Evolutionary conservation across 2,888 invertebrate genomes (phyloP), one percentile per base, ranked within the genome.

Genomic region (Lasioglossum marginatum): DNA sequence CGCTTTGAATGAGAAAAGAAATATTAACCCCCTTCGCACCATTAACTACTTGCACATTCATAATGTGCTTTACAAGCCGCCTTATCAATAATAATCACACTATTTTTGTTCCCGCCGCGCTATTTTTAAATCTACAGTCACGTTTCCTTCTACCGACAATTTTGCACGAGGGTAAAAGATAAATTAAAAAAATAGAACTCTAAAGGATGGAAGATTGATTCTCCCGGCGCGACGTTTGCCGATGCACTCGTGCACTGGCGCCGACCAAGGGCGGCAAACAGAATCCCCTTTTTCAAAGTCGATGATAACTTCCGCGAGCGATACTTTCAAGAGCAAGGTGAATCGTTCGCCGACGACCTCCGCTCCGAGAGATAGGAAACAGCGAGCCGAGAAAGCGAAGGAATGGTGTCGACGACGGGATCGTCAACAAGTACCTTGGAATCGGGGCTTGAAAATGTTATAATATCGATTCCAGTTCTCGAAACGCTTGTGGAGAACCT

Each of bases 291-390:
- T 77, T 77, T 66, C 85, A 78, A 82, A 85, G 77, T 80, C 72
- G 77, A 40, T 77, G 71, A 78, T 83, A 82, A 82, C 82, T 87
- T 75, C 52, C 63, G 48, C 48, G 70, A 71, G 71, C 37, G n/a
- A 79, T 80, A 80, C 79, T 87, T 83, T 87, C 86, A 83, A 86
- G 87, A 82, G 80, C 87, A 87, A 87, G 86, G 87, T 86, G 83
- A 83, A 81, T 75, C 75, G 79, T 79, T 82, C 79, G 48, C 71
- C 77, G 57, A 68, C 77, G 82, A 82, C 77, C 79, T 79, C 76
- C 31, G 43, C 70, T 75, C 37, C 34, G 0, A 4, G 74, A 82
- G 74, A 82, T 75, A 75, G 75, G 45, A 71, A 66, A 66, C 77
- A 63, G 34, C 68, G 63, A 19, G 66, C 77, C 73, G 79, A 57